Base-by-base conservation (phyloP, 1,140 invertebrate species). In the Cotesia typhae region DNA sequence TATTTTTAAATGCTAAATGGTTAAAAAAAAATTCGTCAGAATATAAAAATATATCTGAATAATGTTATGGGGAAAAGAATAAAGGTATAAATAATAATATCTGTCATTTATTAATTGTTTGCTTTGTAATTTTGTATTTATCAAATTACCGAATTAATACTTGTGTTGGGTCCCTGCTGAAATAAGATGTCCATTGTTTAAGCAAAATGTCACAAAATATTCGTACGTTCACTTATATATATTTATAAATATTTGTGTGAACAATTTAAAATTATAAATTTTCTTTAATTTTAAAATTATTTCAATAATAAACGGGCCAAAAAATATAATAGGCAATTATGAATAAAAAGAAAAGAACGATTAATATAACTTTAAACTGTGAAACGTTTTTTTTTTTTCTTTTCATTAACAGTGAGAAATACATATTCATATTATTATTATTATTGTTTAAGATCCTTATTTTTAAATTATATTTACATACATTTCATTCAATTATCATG, bases 401-500 rank as follows among this genome's bases (percentile, higher is more conserved):
- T 41, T 41, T 7, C 36, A 35, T 41, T 65, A 65, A 20, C 17
- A 20, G 4, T 61, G 60, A 61, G 60, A 61, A 61, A 35, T 61
- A 61, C 35, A 61, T 61, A 61, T 57, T 1, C 20, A 35, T 6
- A 47, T 47, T 47, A 47, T 9, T 47, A 37, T 47, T 38, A n/a
- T 17, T 57, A 20, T 57, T 20, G 53, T 17, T 20, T 14, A 17
- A 57, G 12, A 38, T 41, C n/a, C 63, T 41, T n/a, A 20, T 38
- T 65, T 38, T 38, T 57, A 20, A 57, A 65, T 65, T 37, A 20
- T 65, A 65, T 65, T 20, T 65, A 65, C 63, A 65, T 65, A 65
- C 35, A 80, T 83, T 79, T 84, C 74, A 81, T 69, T 72, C 74
- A 83, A 83, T 76, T 76, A 38, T 76, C 75, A 76, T 68, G 76